phyloP scores from a whole-genome alignment of 1,140 invertebrate species.

The Drosophila subpulchrella region DNA sequence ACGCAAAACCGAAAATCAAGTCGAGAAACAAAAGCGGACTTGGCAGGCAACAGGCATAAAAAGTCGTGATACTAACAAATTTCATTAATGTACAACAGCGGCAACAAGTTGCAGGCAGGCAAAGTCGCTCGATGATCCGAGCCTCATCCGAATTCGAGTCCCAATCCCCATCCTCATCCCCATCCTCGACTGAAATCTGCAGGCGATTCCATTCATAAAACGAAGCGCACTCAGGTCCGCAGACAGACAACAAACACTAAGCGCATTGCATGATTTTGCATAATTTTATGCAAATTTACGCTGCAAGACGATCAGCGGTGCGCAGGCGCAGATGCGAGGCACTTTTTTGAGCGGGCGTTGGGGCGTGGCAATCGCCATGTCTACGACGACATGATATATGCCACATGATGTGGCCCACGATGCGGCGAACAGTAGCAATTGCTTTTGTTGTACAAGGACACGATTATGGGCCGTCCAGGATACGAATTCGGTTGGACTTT shows the following conservation, averaged over 20 bases:
- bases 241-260: slow-evolving; percentile 74
- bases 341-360: slow-evolving; percentile 38
- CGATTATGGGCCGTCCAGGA: slow-evolving; percentile 57
- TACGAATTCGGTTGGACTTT: slow-evolving; percentile 5
- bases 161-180: slow-evolving; percentile 11
- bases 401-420: slow-evolving; percentile 72
- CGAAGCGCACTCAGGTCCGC: slow-evolving; percentile 53
- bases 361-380: slow-evolving; percentile 68
- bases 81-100: slow-evolving; percentile 82
- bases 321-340: slow-evolving; percentile 42
- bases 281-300: slow-evolving; percentile 82
- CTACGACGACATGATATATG: slow-evolving; percentile 77
- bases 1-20: slow-evolving; percentile 50
- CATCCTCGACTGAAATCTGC: slow-evolving; percentile 15
- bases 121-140: slow-evolving; percentile 41
- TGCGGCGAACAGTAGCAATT: slow-evolving; percentile 83
- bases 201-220: slow-evolving; percentile 78
- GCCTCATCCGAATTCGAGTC: background rate
- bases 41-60: slow-evolving; percentile 75
- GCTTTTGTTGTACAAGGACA: slow-evolving; percentile 83
- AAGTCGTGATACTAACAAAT: slow-evolving; percentile 83
- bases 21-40: slow-evolving; percentile 62
- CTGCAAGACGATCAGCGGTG: slow-evolving; percentile 17
- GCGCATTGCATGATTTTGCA: slow-evolving; percentile 84
- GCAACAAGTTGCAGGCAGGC: slow-evolving; percentile 76